Percentiles rank a stretch among this genome's conserved stretches.
Conservation (phyloP, 2,797 vertebrate species). For the Antrozous pallidus region DNA sequence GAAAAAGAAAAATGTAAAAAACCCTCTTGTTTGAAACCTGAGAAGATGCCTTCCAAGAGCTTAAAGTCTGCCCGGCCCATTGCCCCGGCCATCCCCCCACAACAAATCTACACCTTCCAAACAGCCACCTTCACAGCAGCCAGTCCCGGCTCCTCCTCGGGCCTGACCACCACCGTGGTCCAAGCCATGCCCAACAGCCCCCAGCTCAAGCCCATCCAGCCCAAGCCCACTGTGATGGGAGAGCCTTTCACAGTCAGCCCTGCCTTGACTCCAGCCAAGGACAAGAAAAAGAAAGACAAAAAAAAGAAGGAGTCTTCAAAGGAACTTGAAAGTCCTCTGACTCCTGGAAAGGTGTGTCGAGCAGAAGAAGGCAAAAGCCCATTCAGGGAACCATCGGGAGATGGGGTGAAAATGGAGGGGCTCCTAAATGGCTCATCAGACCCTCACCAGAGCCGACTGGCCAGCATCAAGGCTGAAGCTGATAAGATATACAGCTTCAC, state of each 20-base stretch:
- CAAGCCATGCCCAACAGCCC: slow-evolving; percentile 94
- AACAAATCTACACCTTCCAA: slow-evolving; percentile 92
- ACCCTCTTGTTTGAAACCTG: slow-evolving; percentile 86
- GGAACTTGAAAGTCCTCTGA: slow-evolving; percentile 91
- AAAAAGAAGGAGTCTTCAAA: slow-evolving; percentile 92
- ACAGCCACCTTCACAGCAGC: slow-evolving; percentile 89
- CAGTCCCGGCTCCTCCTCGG: slow-evolving; percentile 88
- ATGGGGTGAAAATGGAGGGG: slow-evolving; percentile 89
- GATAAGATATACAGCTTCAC: slow-evolving; percentile 99
- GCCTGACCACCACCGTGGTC: slow-evolving; percentile 88
- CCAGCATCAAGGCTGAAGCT: slow-evolving; percentile 98
- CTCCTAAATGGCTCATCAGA: slow-evolving; percentile 95
- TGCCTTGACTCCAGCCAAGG: slow-evolving; percentile 90
- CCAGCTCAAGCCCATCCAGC: slow-evolving; percentile 93
- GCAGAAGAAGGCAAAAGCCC: slow-evolving; percentile 92
- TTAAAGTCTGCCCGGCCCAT: slow-evolving; percentile 93
- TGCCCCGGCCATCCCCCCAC: slow-evolving; percentile 89
- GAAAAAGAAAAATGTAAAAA: slow-evolving; percentile 95
- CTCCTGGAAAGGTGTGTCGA: slow-evolving; percentile 90
- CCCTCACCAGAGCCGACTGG: slow-evolving; percentile 95
- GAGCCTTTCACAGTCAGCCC: slow-evolving; percentile 90
- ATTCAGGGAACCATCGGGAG: slow-evolving; percentile 87
- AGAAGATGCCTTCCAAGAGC: slow-evolving; percentile 94
- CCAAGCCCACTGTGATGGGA: slow-evolving; percentile 91
- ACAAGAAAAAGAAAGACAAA: slow-evolving; percentile 98